Evolutionary conservation across 2,113 vertebrate species (phyloP).

Genomic region (Sprattus sprattus): DNA sequence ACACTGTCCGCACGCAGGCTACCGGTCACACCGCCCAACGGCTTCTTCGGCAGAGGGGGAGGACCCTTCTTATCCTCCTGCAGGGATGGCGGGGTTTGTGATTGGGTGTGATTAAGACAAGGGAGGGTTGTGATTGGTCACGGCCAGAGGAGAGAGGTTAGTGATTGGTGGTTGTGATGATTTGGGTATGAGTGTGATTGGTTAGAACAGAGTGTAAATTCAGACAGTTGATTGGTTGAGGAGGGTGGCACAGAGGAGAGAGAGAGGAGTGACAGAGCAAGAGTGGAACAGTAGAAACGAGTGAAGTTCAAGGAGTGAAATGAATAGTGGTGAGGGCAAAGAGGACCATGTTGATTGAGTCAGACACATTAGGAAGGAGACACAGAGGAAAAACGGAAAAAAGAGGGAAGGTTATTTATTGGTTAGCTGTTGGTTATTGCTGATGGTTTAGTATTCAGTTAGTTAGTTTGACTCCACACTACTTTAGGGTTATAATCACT

Average conservation of each 20-base stretch:
- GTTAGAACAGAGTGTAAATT: background rate
- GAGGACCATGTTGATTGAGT: background rate
- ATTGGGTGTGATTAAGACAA: conserved; percentile 27
- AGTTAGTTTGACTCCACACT: background rate
- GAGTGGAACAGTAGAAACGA: background rate
- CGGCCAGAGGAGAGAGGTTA: conserved; percentile 3
- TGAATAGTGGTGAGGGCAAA: background rate
- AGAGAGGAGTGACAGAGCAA: background rate
- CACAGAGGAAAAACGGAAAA: conserved; percentile 51
- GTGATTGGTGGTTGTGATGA: background rate
- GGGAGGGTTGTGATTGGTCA: conserved; percentile 34
- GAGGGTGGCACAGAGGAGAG: background rate
- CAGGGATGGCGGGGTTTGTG: background rate
- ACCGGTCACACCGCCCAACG: conserved; percentile 69
- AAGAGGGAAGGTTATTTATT: conserved; percentile 60
- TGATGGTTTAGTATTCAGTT: background rate
- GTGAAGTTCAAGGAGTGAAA: background rate
- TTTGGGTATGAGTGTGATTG: background rate
- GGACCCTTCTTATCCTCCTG: conserved; percentile 78
- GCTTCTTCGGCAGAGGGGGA: conserved; percentile 81
- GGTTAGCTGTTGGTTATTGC: conserved; percentile 10
- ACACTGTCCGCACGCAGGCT: conserved; percentile 68
- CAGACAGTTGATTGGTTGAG: background rate
- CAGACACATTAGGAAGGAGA: background rate
- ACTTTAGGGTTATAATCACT: background rate